phyloP scores from a whole-genome alignment of 2,113 vertebrate species.

The Saguinus midas region DNA sequence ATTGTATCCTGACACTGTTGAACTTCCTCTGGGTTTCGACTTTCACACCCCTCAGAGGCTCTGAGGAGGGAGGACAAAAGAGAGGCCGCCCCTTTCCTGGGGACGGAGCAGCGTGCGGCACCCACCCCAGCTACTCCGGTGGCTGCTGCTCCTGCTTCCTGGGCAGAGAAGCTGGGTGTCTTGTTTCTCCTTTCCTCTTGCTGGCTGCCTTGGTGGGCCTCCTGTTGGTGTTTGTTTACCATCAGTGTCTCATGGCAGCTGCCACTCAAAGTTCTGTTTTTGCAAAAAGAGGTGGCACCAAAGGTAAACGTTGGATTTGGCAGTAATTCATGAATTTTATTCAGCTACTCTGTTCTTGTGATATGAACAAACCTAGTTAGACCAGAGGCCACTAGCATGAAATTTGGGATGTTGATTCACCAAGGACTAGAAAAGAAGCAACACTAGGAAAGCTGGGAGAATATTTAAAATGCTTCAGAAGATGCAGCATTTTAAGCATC shows the following conservation, averaged over 20 bases:
- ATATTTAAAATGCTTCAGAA: background rate
- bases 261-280: background rate
- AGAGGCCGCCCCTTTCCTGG: background rate
- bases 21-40: slow-evolving; percentile 70
- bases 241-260: background rate
- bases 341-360: background rate
- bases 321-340: background rate
- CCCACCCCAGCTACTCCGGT: background rate
- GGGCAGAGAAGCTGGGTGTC: slow-evolving; percentile 11
- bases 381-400: background rate
- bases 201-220: background rate
- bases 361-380: background rate
- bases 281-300: background rate
- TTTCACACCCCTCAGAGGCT: slow-evolving; percentile 64
- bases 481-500: background rate
- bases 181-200: slow-evolving; percentile 35
- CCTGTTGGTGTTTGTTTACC: background rate
- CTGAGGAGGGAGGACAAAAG: slow-evolving; percentile 59
- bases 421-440: slow-evolving; percentile 25
- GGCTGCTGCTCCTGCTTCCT: background rate
- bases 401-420: slow-evolving; percentile 1
- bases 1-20: slow-evolving; percentile 62
- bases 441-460: background rate
- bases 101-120: background rate
- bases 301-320: slow-evolving; percentile 21